Evolutionary conservation across 2,113 vertebrate genomes (phyloP).

Genomic region (Elephas maximus): DNA sequence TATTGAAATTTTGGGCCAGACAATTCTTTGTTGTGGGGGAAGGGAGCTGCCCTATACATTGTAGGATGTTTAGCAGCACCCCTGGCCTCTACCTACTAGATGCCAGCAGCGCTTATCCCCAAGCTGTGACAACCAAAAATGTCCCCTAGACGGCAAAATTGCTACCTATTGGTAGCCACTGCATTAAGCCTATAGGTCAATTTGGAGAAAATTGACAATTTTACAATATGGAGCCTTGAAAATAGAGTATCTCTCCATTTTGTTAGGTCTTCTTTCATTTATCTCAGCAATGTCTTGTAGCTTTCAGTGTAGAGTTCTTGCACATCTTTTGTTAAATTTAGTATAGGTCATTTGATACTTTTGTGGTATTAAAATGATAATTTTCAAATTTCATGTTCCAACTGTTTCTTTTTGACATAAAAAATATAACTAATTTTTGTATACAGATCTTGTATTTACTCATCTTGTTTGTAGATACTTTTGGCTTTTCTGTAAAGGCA

Average conservation of each 20-base stretch:
- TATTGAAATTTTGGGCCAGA: no score
- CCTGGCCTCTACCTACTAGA: no score
- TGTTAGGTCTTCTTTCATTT: not conserved
- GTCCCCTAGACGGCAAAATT: no score
- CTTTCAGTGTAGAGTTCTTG: not conserved
- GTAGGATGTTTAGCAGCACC: no score
- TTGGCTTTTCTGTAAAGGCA: not conserved
- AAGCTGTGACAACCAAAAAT: no score
- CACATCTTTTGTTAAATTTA: not conserved
- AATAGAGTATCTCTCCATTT: not conserved
- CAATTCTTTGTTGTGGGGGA: no score
- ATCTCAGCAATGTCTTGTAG: not conserved
- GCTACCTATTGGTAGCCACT: no score
- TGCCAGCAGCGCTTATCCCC: no score
- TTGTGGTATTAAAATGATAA: not conserved
- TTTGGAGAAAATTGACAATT: no score
- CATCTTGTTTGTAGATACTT: not conserved
- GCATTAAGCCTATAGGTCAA: no score
- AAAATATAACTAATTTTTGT: not conserved
- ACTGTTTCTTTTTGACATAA: not conserved
- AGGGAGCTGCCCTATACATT: no score
- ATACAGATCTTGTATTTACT: not conserved
- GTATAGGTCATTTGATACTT: not conserved
- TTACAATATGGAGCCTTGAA: not conserved
- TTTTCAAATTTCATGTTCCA: not conserved